Evolutionary conservation across 2,888 invertebrate genomes (phyloP).

Genomic region (Morinoia aosen): DNA sequence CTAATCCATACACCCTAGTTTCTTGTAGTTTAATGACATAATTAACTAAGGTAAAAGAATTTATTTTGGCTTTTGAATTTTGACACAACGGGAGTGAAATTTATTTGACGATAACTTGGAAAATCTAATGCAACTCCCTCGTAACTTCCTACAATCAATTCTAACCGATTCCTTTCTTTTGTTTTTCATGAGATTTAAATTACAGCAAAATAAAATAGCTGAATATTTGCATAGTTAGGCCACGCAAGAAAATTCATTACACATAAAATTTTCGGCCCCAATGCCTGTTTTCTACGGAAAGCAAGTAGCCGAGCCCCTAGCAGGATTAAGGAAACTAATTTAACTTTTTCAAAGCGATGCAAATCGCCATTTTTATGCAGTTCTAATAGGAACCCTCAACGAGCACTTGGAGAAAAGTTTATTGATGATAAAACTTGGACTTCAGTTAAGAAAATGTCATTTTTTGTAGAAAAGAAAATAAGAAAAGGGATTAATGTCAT

Average conservation of each 20-base stretch:
- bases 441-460: not conserved
- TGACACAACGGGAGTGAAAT: too few species aligned
- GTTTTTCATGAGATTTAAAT: too few species aligned
- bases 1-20: too few species aligned
- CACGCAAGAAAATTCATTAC: not conserved
- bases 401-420: not conserved
- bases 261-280: not conserved
- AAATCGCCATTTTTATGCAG: slow-evolving; percentile 1
- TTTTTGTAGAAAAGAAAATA: not conserved
- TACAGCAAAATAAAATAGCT: too few species aligned
- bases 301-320: not conserved
- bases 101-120: too few species aligned
- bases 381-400: not conserved
- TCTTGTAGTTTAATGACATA: too few species aligned
- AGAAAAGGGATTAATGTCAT: not conserved
- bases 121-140: too few species aligned
- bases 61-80: too few species aligned
- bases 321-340: slow-evolving; percentile 10
- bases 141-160: too few species aligned
- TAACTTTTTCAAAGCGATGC: slow-evolving; percentile 2
- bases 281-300: not conserved
- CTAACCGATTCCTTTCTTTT: too few species aligned
- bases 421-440: not conserved
- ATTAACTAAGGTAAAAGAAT: too few species aligned
- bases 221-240: not conserved